These are phyloP conservation scores for Myotis pilosus DNA, from an alignment of 2,797 vertebrate genomes.

Conservation along the genomic window DNA sequence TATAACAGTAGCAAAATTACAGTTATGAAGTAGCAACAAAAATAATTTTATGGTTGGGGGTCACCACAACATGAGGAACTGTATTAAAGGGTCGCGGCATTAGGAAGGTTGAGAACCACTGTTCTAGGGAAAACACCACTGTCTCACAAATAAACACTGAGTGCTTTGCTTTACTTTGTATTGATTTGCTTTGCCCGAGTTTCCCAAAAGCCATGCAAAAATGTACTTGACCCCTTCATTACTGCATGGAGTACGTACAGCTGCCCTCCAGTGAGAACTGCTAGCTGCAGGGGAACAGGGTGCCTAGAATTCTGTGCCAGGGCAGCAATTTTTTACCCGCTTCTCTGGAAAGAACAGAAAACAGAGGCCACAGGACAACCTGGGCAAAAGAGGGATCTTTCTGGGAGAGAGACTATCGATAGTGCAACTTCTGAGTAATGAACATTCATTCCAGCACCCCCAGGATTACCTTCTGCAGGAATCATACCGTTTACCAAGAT, in stretches of 20 bases:
- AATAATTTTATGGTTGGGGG: no score
- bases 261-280: not conserved
- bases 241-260: fast-evolving
- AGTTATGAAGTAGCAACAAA: no score
- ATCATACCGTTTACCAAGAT: not conserved
- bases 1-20: no score
- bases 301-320: not conserved
- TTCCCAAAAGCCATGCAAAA: not conserved
- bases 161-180: not conserved
- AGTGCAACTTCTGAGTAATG: not conserved
- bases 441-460: not conserved
- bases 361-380: not conserved
- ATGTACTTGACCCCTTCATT: not conserved
- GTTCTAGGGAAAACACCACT: not conserved
- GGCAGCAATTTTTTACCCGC: not conserved
- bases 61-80: no score
- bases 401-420: not conserved
- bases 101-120: no score
- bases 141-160: not conserved
- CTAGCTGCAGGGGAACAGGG: not conserved
- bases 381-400: not conserved
- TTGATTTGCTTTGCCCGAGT: not conserved
- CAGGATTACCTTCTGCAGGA: not conserved
- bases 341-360: not conserved
- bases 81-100: no score